Percentiles rank a stretch among this genome's conserved stretches.
These are phyloP conservation scores for Lepus americanus DNA, from an alignment of 2,113 vertebrate species.

Conservation along the genomic window DNA sequence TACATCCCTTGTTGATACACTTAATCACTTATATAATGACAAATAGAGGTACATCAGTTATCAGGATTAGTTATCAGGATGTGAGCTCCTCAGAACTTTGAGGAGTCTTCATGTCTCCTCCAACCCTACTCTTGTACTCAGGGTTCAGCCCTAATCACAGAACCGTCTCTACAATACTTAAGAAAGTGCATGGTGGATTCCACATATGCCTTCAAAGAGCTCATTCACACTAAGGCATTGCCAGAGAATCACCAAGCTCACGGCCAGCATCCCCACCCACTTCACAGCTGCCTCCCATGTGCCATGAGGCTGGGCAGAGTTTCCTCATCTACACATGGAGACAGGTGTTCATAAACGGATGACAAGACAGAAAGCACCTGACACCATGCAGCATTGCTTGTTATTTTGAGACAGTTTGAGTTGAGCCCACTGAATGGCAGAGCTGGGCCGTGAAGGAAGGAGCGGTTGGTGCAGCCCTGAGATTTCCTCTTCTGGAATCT, in stretches of 20 bases:
- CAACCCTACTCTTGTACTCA: too few relatives aligned
- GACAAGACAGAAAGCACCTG: not conserved
- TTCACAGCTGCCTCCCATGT: rapidly evolving
- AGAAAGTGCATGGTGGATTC: rapidly evolving
- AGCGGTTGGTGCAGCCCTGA: too few relatives aligned
- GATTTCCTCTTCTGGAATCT: not conserved
- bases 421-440: not conserved
- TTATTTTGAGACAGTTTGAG: rapidly evolving
- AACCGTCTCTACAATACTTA: too few relatives aligned
- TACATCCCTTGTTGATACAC: not conserved
- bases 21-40: not conserved
- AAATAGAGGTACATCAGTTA: not conserved
- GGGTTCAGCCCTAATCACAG: too few relatives aligned
- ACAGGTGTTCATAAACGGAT: rapidly evolving
- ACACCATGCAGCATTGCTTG: rapidly evolving
- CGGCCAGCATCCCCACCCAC: not conserved
- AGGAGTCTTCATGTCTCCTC: rapidly evolving
- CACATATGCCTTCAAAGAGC: rapidly evolving
- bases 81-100: too few relatives aligned
- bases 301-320: rapidly evolving
- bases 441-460: not conserved
- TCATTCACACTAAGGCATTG: not conserved
- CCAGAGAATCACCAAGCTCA: too few relatives aligned
- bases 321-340: not conserved
- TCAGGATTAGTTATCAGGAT: not conserved